Conservation (phyloP, 2,113 vertebrate species). For the Ptilonorhynchus violaceus region DNA sequence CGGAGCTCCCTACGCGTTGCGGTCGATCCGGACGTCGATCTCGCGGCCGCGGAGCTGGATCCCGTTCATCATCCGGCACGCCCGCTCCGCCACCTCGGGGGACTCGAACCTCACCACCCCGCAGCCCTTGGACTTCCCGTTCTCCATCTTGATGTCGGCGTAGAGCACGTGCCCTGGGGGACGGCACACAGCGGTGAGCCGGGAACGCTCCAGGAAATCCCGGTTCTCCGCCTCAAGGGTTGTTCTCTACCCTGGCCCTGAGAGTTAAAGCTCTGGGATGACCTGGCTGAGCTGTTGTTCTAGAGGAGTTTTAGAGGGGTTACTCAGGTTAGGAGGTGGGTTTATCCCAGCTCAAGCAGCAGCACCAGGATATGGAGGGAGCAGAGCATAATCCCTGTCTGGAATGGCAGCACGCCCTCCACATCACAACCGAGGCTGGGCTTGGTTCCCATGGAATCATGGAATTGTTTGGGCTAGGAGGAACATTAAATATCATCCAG, state of each 20-base stretch:
- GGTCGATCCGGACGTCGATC: conserved; percentile 95
- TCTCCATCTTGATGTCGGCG: conserved; percentile 98
- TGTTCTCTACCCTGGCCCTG: accelerated
- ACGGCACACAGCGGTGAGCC: too few relatives aligned
- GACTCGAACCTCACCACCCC: conserved; percentile 94
- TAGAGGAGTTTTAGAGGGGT: too few relatives aligned
- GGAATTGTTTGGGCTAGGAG: background rate
- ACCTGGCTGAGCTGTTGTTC: background rate
- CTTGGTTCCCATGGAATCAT: background rate
- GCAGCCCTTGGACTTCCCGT: conserved; percentile 97
- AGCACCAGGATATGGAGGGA: background rate
- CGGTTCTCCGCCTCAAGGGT: accelerated
- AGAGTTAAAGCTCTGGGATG: background rate
- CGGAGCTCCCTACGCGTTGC: conserved; percentile 82
- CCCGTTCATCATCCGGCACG: conserved; percentile 96
- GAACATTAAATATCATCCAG: background rate
- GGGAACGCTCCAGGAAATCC: background rate
- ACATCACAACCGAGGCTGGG: background rate
- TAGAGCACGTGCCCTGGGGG: conserved; percentile 90
- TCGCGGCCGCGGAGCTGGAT: conserved; percentile 91
- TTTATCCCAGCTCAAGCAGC: background rate
- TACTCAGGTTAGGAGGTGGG: too few relatives aligned
- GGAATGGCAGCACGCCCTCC: background rate
- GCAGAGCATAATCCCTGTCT: background rate
- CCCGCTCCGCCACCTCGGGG: conserved; percentile 90